Evolutionary conservation across 2,797 vertebrate species (phyloP), one percentile per base, ranked within the genome.

Genomic region (Bufotes viridis): DNA sequence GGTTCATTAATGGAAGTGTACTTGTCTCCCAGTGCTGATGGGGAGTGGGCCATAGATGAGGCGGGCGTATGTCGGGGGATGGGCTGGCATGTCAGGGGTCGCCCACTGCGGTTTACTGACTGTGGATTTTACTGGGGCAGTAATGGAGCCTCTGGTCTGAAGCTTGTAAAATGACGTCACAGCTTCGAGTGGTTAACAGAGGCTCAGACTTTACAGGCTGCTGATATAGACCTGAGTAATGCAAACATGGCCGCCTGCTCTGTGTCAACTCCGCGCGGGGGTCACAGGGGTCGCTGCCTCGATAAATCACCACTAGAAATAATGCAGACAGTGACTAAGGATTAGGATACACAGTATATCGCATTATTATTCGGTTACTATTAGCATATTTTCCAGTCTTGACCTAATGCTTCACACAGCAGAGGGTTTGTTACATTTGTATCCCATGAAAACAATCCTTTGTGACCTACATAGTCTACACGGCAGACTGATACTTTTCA

Each of bases 101-200:
- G 29, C 5, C 24, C 26, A 2, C 18, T 2, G 10, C 14, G 34
- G 79, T 81, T 29, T 65, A 65, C 58, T 34, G 8, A 3, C 11
- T 51, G 29, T 3, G 14, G 8, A 24, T 13, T 63, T 61, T 65
- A 81, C 22, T 7, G 15, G 79, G 26, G 24, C 29, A 6, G 60
- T 81, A 63, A 81, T 81, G 79, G 79, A 22, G 53, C 7, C 79
- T 65, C 20, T n/a, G 60, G 34, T 65, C 61, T 81, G 61, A 81
- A n/a, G 61, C 61, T 51, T 20, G 80, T 82, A 82, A 82, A 82
- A 49, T 34, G 80, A 81, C 34, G 18, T 42, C 79, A 49, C 22
- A 65, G 20, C 18, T 63, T 65, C 20, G 24, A 65, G 79, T 65
- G 79, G 15, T 81, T 34, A 63, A 81, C 79, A 65, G 49, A 63